phyloP scores from a whole-genome alignment of 2,797 vertebrate genomes.

The Poecilia velifera region DNA sequence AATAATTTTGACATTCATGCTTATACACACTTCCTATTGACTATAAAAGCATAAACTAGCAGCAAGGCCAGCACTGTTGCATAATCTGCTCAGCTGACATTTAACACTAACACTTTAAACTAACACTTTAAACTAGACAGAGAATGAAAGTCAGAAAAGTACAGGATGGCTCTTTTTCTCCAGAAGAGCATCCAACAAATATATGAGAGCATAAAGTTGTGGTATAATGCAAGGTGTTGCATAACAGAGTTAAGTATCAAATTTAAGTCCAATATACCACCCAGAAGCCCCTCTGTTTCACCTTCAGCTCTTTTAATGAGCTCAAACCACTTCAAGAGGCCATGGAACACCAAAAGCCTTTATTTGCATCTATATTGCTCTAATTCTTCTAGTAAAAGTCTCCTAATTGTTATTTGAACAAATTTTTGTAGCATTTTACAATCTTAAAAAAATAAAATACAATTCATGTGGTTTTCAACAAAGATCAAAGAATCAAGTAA shows the following conservation, averaged over 20 bases:
- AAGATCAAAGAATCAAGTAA: neutral
- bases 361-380: neutral
- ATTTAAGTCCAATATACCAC: neutral
- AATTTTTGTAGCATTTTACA: neutral
- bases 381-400: neutral
- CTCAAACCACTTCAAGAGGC: neutral
- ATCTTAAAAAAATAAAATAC: neutral
- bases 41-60: neutral
- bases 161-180: neutral
- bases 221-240: neutral
- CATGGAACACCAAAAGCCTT: neutral
- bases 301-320: neutral
- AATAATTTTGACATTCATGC: neutral
- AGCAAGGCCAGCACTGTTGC: neutral
- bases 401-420: neutral
- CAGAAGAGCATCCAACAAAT: neutral
- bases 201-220: neutral
- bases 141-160: neutral
- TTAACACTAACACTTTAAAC: neutral
- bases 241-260: neutral
- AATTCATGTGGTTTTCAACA: conserved; percentile 13
- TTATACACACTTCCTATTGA: neutral
- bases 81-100: neutral
- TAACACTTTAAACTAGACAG: neutral
- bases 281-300: too few relatives aligned